Evolutionary conservation across 2,888 invertebrate species (phyloP).

Genomic region (Dryadula phaetusa): DNA sequence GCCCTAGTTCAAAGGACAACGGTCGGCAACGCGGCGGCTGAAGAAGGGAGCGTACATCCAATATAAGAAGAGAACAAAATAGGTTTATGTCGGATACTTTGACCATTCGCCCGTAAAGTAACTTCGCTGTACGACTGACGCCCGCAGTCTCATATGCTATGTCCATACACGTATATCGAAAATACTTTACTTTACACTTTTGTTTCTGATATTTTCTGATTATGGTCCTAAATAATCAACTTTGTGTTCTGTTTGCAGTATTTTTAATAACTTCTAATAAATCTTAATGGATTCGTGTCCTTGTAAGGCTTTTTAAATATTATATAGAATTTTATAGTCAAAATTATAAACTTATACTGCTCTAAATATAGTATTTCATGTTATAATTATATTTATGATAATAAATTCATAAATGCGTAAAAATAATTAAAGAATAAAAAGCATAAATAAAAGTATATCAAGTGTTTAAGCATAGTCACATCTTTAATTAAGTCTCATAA

Average conservation of each 20-base stretch:
- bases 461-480: too few species aligned
- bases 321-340: neutral
- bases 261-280: too few species aligned
- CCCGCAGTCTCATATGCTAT: constrained; percentile 58
- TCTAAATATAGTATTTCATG: too few species aligned
- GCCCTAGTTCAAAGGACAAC: constrained; percentile 72
- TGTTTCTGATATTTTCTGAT: constrained; percentile 8
- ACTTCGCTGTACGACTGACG: constrained; percentile 76
- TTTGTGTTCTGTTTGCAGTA: neutral
- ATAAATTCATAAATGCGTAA: too few species aligned
- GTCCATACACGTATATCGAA: constrained; percentile 29
- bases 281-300: too few species aligned
- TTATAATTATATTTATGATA: too few species aligned
- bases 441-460: too few species aligned
- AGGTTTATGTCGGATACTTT: constrained; percentile 84
- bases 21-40: constrained; percentile 66
- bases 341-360: neutral
- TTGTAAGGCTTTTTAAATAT: too few species aligned
- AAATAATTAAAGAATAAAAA: too few species aligned
- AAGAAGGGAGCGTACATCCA: constrained; percentile 82
- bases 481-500: too few species aligned
- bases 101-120: constrained; percentile 83
- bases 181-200: constrained; percentile 24
- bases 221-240: neutral
- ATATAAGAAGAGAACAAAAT: constrained; percentile 85